Evolutionary conservation across 1,140 invertebrate genomes (phyloP).

Genomic region (Bombus sylvicola): DNA sequence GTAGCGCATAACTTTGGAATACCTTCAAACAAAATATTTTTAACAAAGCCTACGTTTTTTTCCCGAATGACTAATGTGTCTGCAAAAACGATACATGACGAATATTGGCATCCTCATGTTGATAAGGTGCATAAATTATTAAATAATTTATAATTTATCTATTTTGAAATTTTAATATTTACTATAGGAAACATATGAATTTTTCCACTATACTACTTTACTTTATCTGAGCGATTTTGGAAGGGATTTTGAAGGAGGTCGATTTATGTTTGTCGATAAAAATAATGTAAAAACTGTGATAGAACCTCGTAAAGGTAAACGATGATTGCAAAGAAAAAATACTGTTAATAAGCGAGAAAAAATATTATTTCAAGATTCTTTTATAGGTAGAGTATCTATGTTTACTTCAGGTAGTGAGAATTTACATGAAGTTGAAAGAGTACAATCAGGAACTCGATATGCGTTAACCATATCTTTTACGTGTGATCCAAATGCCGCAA

Average conservation of each 20-base stretch:
- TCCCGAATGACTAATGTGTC: constrained; percentile 88
- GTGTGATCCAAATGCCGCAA: constrained; percentile 87
- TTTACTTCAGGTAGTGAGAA: constrained; percentile 95
- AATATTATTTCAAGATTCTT: neutral
- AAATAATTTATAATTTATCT: neutral
- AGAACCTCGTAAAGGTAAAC: constrained; percentile 88
- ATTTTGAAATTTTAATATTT: constrained; percentile 18
- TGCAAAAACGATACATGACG: constrained; percentile 90
- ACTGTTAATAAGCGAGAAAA: neutral
- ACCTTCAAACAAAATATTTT: constrained; percentile 85
- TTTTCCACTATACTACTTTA: constrained; percentile 93
- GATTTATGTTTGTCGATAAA: constrained; percentile 91
- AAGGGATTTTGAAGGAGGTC: constrained; percentile 90
- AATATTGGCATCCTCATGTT: constrained; percentile 94
- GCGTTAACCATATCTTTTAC: constrained; percentile 94
- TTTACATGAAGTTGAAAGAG: constrained; percentile 91
- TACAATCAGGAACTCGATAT: constrained; percentile 88
- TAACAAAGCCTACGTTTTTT: constrained; percentile 94
- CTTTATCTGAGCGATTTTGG: constrained; percentile 91
- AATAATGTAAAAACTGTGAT: constrained; percentile 88
- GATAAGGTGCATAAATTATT: constrained; percentile 87
- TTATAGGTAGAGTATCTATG: constrained; percentile 88
- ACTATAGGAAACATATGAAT: constrained; percentile 90
- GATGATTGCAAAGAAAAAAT: neutral
- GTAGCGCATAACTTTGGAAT: constrained; percentile 91